Evolutionary conservation across 2,113 vertebrate species (phyloP).

Genomic region (Laterallus jamaicensis): DNA sequence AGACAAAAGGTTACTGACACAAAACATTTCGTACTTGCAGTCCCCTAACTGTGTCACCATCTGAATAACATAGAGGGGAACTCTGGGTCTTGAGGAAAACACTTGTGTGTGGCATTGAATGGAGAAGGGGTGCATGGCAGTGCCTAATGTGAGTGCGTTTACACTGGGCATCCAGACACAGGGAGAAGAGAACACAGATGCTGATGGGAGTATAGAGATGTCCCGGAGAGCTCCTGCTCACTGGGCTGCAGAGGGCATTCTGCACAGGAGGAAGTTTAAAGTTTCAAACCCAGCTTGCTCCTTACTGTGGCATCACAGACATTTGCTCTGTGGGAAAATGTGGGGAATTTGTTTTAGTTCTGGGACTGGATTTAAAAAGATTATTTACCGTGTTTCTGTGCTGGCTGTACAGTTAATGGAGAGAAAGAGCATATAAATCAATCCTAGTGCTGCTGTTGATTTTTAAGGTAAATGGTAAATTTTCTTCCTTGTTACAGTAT

Average conservation of each 20-base stretch:
- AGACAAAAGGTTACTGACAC: background rate
- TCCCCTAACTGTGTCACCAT: background rate
- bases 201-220: background rate
- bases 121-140: background rate
- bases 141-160: background rate
- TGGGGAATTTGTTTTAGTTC: background rate
- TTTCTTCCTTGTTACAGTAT: background rate
- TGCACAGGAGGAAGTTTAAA: background rate
- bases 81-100: background rate
- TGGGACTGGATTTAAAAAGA: background rate
- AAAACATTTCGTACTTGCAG: background rate
- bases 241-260: background rate
- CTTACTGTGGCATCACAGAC: background rate
- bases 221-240: background rate
- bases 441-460: background rate
- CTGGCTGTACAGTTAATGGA: background rate
- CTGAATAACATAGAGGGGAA: background rate
- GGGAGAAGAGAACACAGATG: fast-evolving
- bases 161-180: background rate
- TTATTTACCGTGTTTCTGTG: background rate
- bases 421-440: background rate
- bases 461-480: background rate
- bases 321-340: background rate
- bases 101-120: background rate
- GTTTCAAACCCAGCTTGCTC: background rate